Conservation (phyloP, 2,113 vertebrate species). For the Ovis aries region ARS-UI_Ramb_v3.0 NC_056061.1:20516501-20517000, state of each 20-base stretch:
- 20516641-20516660: neutral
- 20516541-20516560: neutral
- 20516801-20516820: neutral
- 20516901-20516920: neutral
- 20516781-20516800: neutral
- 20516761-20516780: neutral
- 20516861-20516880: neutral
- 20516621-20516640: neutral
- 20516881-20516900: neutral
- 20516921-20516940: neutral
- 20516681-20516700: neutral
- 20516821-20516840: neutral
- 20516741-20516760: neutral
- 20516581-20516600: conserved; percentile 27
- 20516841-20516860: neutral
- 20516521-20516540: neutral
- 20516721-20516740: neutral
- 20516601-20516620: conserved; percentile 24
- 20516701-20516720: neutral
- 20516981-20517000: neutral
- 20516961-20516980: neutral
- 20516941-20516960: neutral
- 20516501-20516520: neutral
- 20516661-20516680: neutral
- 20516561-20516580: neutral